A percentile compares a stretch with the other conserved stretches of the same genome.
Conservation (phyloP, 2,797 vertebrate species). For the Alca torda region DNA sequence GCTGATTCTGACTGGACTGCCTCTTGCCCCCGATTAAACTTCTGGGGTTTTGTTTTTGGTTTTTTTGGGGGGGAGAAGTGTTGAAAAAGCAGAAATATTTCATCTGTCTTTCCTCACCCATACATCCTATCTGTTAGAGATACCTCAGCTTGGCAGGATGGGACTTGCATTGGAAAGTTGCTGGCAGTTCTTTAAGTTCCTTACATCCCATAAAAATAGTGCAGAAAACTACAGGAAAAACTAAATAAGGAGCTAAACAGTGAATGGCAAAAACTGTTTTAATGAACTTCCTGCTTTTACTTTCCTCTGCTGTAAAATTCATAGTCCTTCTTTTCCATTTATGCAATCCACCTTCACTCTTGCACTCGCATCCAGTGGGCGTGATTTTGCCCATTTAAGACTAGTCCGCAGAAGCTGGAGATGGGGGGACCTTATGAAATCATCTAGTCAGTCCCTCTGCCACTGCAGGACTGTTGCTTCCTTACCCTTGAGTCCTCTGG, state of each 20-base stretch:
- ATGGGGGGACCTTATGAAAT: neutral
- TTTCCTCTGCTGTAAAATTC: slow-evolving; percentile 26
- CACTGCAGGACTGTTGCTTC: neutral
- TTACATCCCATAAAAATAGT: neutral
- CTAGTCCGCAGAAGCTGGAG: neutral
- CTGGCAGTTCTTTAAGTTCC: neutral
- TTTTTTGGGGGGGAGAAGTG: neutral
- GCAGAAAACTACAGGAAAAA: neutral
- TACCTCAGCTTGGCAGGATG: neutral
- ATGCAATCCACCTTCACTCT: neutral
- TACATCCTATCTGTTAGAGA: neutral
- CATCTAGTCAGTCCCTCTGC: neutral
- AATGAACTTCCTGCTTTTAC: neutral
- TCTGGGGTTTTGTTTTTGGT: neutral
- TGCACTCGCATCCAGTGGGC: neutral
- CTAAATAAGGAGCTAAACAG: neutral
- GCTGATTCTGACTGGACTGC: neutral
- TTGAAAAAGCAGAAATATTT: slow-evolving; percentile 1
- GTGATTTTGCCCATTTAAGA: slow-evolving; percentile 10
- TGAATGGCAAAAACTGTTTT: neutral
- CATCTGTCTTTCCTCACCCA: neutral
- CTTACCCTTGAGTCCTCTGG: neutral
- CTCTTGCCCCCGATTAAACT: neutral
- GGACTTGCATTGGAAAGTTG: neutral
- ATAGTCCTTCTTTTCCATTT: neutral